These are phyloP conservation scores for Eonycteris spelaea DNA, from an alignment of 2,113 vertebrate genomes.

Conservation along the genomic window DNA sequence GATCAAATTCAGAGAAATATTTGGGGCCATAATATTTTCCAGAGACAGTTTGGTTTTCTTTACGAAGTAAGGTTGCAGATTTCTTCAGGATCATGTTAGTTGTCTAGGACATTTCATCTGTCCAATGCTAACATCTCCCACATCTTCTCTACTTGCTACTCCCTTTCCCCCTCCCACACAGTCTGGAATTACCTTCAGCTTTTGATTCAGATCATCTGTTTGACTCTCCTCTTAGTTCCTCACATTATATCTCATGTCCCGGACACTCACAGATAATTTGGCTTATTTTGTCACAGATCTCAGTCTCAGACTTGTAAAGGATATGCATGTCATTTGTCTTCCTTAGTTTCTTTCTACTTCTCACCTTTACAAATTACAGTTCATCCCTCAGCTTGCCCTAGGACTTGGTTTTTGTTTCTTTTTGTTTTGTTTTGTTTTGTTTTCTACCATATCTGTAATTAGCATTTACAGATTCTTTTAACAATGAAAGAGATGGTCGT, in stretches of 20 bases:
- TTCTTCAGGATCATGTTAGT: background rate
- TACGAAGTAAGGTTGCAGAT: background rate
- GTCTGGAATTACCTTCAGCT: background rate
- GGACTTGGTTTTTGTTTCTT: background rate
- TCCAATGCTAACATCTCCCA: background rate
- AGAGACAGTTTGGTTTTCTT: background rate
- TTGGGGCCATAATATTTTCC: background rate
- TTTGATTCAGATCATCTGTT: background rate
- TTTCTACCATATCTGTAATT: conserved; percentile 13
- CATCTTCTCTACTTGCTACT: background rate
- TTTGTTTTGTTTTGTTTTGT: too few species aligned
- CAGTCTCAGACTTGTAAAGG: background rate
- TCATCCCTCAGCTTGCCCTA: background rate
- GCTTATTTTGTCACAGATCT: background rate
- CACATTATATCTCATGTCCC: background rate
- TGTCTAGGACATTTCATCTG: background rate
- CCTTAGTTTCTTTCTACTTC: background rate
- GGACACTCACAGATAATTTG: background rate
- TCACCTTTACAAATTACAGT: background rate
- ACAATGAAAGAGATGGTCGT: background rate
- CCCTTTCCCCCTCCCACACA: background rate
- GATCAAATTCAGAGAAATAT: background rate
- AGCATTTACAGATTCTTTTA: background rate
- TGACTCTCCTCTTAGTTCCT: background rate
- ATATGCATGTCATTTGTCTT: background rate